phyloP scores from a whole-genome alignment of 2,888 invertebrate species.

The Actias luna region DNA sequence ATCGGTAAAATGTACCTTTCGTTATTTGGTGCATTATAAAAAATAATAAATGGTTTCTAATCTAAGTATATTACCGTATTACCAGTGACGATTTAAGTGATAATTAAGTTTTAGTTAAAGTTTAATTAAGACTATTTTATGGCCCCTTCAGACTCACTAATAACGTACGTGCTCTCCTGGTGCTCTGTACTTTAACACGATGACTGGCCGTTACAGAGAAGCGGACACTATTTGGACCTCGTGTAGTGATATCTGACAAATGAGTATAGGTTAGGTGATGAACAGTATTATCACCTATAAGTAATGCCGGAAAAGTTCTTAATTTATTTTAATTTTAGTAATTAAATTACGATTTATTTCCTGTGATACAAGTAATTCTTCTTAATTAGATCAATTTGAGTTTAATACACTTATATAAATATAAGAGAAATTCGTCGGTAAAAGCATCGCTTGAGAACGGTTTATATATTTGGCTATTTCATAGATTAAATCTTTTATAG shows the following conservation, averaged over 20 bases:
- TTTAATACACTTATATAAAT: too few species aligned
- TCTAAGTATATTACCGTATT: not conserved
- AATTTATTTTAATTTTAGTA: not conserved
- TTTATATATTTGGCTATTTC: too few species aligned
- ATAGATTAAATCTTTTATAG: too few species aligned
- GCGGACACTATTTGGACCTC: constrained; percentile 7
- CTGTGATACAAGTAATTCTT: not conserved
- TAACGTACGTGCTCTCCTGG: not conserved
- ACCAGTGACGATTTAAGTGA: not conserved
- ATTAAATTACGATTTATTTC: not conserved
- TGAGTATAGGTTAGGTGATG: not conserved
- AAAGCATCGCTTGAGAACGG: too few species aligned
- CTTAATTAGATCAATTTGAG: not conserved
- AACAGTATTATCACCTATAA: not conserved
- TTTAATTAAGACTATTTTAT: not conserved
- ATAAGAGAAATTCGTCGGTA: too few species aligned
- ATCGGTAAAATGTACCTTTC: too few species aligned
- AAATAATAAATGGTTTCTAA: not conserved
- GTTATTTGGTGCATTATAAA: too few species aligned
- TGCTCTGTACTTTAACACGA: not conserved
- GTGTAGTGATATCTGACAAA: not conserved
- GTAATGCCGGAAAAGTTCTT: not conserved
- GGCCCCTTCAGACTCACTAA: not conserved
- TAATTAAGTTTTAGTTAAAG: not conserved
- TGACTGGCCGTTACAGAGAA: not conserved